These are phyloP conservation scores for Eulimnadia texana DNA, from an alignment of 1,140 invertebrate species.

Conservation along the genomic window DNA sequence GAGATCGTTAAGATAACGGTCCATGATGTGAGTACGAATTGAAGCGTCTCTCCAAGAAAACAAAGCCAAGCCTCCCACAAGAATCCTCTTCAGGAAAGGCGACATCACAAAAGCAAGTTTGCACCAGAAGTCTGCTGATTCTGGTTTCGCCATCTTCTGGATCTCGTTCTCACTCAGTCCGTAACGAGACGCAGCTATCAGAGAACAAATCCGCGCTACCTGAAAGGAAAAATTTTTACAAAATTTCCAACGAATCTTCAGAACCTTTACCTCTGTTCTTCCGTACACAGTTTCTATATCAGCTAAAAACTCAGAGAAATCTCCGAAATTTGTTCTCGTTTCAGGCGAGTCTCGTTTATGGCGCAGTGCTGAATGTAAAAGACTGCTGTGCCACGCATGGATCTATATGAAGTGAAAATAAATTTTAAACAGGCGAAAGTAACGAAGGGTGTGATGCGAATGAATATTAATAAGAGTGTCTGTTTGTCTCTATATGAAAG, in stretches of 20 bases:
- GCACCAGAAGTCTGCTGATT: slow-evolving; percentile 40
- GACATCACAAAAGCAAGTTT: slow-evolving; percentile 44
- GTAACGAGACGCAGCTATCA: slow-evolving; percentile 1
- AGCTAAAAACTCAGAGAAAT: background rate
- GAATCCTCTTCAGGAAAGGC: slow-evolving; percentile 46
- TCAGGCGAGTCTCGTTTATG: background rate
- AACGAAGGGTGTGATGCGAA: too few species aligned
- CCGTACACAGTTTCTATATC: background rate
- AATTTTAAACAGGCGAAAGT: too few species aligned
- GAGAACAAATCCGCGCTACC: background rate
- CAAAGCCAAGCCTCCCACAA: slow-evolving; percentile 40
- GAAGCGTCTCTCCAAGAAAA: slow-evolving; percentile 46
- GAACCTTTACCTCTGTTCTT: background rate
- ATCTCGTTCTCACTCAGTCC: slow-evolving; percentile 2
- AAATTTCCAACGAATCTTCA: too few species aligned
- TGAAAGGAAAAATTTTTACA: too few species aligned
- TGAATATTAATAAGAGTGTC: too few species aligned
- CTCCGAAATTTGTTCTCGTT: background rate
- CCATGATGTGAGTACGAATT: slow-evolving; percentile 36
- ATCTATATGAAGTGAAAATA: background rate
- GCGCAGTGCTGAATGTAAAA: background rate
- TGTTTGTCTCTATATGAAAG: too few species aligned
- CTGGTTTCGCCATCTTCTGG: background rate
- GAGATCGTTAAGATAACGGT: slow-evolving; percentile 33
- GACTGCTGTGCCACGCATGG: background rate